These are phyloP conservation scores for Lithosia quadra DNA, from an alignment of 2,888 invertebrate genomes.

Conservation along the genomic window DNA sequence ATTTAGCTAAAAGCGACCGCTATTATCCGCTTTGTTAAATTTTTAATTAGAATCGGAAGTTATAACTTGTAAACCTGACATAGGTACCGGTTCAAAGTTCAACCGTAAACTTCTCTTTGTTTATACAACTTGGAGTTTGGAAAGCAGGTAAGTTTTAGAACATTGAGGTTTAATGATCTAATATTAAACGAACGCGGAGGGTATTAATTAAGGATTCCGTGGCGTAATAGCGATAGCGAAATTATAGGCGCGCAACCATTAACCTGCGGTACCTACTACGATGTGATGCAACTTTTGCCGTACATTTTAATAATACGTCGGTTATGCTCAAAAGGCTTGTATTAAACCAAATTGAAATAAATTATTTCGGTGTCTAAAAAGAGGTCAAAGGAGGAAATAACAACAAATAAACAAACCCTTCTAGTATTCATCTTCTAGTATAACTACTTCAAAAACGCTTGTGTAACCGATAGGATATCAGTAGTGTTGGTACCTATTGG, in stretches of 20 bases:
- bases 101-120: conserved; percentile 82
- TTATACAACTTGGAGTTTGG: conserved; percentile 80
- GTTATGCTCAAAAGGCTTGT: conserved; percentile 24
- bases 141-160: conserved; percentile 85
- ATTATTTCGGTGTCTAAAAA: too few species aligned
- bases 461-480: too few species aligned
- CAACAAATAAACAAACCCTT: too few species aligned
- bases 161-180: conserved; percentile 87
- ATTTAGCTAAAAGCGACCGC: conserved; percentile 63
- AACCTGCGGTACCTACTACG: conserved; percentile 28
- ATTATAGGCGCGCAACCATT: conserved; percentile 62
- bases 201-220: conserved; percentile 84
- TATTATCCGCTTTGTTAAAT: conserved; percentile 77
- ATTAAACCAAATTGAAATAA: background rate
- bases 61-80: conserved; percentile 79
- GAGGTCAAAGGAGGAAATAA: too few species aligned
- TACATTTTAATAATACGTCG: conserved; percentile 49
- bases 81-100: conserved; percentile 80
- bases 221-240: conserved; percentile 77
- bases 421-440: too few species aligned
- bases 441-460: too few species aligned
- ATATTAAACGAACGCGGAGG: conserved; percentile 84
- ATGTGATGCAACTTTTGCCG: conserved; percentile 49
- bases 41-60: conserved; percentile 83
- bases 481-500: too few species aligned